Percentiles rank a stretch among this genome's conserved stretches.
phyloP scores from a whole-genome alignment of 2,888 invertebrate species.

The Eilema caniola region DNA sequence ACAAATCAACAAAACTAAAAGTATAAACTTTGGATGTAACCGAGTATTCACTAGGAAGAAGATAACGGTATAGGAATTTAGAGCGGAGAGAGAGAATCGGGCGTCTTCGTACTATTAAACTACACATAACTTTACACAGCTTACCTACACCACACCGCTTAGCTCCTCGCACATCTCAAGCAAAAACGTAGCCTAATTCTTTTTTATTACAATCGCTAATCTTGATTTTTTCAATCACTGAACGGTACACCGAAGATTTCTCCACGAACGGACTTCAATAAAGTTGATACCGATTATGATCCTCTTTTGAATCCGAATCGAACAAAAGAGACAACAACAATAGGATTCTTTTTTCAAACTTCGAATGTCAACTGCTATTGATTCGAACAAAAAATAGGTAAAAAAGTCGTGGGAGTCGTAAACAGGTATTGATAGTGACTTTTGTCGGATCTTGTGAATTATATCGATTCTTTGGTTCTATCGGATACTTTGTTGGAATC shows the following conservation, averaged over 20 bases:
- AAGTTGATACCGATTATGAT: conserved; percentile 63
- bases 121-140: no score
- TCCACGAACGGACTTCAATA: conserved; percentile 62
- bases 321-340: conserved; percentile 62
- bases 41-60: no score
- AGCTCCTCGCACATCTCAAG: no score
- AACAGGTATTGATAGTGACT: conserved; percentile 64
- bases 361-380: conserved; percentile 55
- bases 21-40: no score
- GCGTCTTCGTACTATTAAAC: no score
- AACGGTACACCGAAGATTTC: conserved; percentile 59
- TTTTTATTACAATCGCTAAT: conserved; percentile 8
- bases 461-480: conserved; percentile 52
- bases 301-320: conserved; percentile 66
- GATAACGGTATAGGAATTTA: no score
- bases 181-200: no score
- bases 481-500: conserved; percentile 41
- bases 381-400: conserved; percentile 40
- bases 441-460: conserved; percentile 47
- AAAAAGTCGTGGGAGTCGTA: conserved; percentile 66
- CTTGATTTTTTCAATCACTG: conserved; percentile 30
- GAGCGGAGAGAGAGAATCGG: no score
- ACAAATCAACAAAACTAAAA: no score
- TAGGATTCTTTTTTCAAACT: conserved; percentile 50
- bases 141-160: no score